Evolutionary conservation across 2,797 vertebrate species (phyloP).

Genomic region (Avahi laniger): DNA sequence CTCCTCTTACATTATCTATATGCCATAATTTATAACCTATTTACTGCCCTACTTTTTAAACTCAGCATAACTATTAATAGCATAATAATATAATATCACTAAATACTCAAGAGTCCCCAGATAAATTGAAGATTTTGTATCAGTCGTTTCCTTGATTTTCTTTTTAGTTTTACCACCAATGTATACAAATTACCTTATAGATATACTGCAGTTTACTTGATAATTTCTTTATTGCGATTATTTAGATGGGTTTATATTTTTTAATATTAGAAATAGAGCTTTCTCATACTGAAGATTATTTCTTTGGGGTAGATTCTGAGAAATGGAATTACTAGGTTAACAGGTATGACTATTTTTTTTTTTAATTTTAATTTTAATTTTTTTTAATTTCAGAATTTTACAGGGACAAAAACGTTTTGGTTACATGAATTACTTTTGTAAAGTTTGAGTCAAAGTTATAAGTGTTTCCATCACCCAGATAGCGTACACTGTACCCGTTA

Average conservation of each 20-base stretch:
- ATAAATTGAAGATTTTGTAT: not conserved
- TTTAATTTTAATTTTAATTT: too few species aligned
- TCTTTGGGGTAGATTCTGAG: conserved; percentile 19
- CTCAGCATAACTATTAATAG: not conserved
- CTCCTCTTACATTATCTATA: not conserved
- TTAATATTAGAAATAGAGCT: not conserved
- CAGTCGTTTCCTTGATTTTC: not conserved
- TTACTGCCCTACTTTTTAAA: not conserved
- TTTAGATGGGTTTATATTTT: conserved; percentile 10
- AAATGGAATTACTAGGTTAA: not conserved
- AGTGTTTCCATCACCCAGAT: too few species aligned
- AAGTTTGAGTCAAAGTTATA: too few species aligned
- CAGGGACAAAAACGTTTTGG: too few species aligned
- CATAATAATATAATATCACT: not conserved
- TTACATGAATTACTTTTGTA: too few species aligned
- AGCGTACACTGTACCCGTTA: too few species aligned
- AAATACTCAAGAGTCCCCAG: not conserved
- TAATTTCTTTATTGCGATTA: not conserved
- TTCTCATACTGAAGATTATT: not conserved
- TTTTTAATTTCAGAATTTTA: too few species aligned
- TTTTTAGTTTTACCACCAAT: not conserved
- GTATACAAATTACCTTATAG: not conserved
- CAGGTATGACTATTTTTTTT: not conserved
- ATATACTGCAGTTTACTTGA: not conserved
- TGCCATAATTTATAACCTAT: not conserved